Conservation (phyloP, 2,113 vertebrate genomes). For the Notarius lentiginosus region DNA sequence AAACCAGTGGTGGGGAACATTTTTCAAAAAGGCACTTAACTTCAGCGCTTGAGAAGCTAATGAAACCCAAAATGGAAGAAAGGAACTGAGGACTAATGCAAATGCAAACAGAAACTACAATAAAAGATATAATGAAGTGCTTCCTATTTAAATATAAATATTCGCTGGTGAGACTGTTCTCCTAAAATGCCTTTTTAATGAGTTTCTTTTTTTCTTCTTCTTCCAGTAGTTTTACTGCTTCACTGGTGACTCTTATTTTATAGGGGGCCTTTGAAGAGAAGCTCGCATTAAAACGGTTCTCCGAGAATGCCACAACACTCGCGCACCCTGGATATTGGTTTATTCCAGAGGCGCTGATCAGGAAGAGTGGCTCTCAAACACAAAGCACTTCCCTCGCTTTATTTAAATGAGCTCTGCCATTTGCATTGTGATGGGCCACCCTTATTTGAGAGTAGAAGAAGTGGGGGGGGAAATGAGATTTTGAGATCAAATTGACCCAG, state of each 20-base stretch:
- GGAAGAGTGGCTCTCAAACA: constrained; percentile 99
- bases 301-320: constrained; percentile 98
- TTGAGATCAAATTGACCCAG: constrained; percentile 99
- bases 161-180: constrained; percentile 97
- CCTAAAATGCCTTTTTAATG: constrained; percentile 99
- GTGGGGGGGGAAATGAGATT: constrained; percentile 99
- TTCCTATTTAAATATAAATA: constrained; percentile 99
- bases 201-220: constrained; percentile 84
- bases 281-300: constrained; percentile 91
- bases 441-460: constrained; percentile 97
- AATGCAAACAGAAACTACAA: constrained; percentile 99
- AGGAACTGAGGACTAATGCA: constrained; percentile 96
- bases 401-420: constrained; percentile 99
- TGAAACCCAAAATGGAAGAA: constrained; percentile 89
- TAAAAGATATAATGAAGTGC: constrained; percentile 99
- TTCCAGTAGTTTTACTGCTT: constrained; percentile 92
- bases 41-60: constrained; percentile 88
- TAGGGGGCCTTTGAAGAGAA: constrained; percentile 88
- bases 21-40: constrained; percentile 78
- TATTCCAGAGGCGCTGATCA: constrained; percentile 99
- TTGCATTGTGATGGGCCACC: constrained; percentile 99
- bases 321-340: constrained; percentile 98
- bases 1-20: constrained; percentile 78
- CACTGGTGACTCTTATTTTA: constrained; percentile 98
- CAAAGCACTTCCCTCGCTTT: constrained; percentile 99